phyloP scores from a whole-genome alignment of 2,888 invertebrate genomes.

The Patella pellucida region DNA sequence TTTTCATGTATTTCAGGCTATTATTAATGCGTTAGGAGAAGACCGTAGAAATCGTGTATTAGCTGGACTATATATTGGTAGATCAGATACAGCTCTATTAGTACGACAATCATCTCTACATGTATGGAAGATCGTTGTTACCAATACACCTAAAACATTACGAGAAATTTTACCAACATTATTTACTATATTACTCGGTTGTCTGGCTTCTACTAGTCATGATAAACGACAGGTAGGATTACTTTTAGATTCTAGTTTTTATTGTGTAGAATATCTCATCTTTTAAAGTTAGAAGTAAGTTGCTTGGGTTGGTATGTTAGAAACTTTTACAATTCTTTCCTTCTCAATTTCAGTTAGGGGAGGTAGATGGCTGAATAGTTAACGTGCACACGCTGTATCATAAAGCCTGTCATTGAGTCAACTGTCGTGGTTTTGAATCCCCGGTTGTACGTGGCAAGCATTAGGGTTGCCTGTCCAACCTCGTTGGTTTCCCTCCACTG shows the following conservation, averaged over 20 bases:
- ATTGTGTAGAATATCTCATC: background rate
- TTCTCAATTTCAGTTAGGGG: no score
- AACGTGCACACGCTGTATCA: no score
- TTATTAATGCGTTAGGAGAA: conserved; percentile 87
- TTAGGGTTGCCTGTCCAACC: no score
- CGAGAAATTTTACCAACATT: conserved; percentile 95
- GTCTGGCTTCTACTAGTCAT: conserved; percentile 94
- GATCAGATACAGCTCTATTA: conserved; percentile 96
- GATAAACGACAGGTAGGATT: conserved; percentile 86
- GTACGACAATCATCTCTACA: conserved; percentile 97
- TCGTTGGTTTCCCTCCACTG: no score
- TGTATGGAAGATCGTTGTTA: conserved; percentile 99
- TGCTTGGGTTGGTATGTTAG: no score
- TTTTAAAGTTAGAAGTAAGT: background rate
- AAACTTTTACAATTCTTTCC: no score
- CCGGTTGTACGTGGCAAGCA: no score
- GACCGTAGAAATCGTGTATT: conserved; percentile 90
- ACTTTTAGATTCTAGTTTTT: background rate
- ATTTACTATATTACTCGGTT: conserved; percentile 91
- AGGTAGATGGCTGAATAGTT: no score
- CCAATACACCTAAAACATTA: conserved; percentile 96
- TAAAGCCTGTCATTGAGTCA: no score
- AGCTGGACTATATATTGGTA: conserved; percentile 85
- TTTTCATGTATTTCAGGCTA: conserved; percentile 76
- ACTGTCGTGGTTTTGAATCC: no score